A percentile compares a stretch with the other conserved stretches of the same genome.
Conservation (phyloP, 2,113 vertebrate genomes). For the Hystrix cristata region DNA sequence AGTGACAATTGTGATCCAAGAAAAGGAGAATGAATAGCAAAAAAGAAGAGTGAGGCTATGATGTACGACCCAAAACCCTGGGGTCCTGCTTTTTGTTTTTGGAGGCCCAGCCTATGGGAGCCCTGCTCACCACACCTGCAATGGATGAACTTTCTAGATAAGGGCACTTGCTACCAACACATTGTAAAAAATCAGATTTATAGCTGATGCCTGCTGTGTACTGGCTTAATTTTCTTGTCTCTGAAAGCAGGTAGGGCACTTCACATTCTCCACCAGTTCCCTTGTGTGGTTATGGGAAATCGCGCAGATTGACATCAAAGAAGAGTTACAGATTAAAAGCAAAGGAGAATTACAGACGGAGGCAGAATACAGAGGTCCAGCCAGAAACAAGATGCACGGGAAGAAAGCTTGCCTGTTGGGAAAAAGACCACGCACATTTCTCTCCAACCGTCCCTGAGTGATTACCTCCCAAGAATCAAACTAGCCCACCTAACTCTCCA, state of each 20-base stretch:
- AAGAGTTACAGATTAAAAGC: too few relatives aligned
- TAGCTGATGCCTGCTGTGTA: rapidly evolving
- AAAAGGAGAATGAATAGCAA: background rate
- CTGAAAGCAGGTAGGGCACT: background rate
- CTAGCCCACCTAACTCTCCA: background rate
- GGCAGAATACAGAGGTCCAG: background rate
- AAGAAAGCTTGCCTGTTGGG: background rate
- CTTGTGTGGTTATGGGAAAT: background rate
- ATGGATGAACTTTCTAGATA: conserved; percentile 15
- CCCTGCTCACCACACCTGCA: background rate
- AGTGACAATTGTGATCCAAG: background rate
- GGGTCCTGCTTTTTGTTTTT: background rate
- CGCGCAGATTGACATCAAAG: background rate
- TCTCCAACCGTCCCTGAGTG: background rate
- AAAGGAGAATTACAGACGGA: background rate
- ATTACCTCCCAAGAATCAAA: background rate
- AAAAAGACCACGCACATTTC: background rate
- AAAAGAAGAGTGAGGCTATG: background rate
- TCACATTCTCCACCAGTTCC: background rate
- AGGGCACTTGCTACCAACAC: background rate
- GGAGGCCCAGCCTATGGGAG: background rate
- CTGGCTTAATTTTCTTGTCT: background rate
- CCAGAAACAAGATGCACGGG: background rate
- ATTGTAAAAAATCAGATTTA: background rate
- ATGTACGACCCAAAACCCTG: background rate